Evolutionary conservation across 1,140 invertebrate genomes (phyloP), one percentile per base, ranked within the genome.

Genomic region (Brachionus calyciflorus): DNA sequence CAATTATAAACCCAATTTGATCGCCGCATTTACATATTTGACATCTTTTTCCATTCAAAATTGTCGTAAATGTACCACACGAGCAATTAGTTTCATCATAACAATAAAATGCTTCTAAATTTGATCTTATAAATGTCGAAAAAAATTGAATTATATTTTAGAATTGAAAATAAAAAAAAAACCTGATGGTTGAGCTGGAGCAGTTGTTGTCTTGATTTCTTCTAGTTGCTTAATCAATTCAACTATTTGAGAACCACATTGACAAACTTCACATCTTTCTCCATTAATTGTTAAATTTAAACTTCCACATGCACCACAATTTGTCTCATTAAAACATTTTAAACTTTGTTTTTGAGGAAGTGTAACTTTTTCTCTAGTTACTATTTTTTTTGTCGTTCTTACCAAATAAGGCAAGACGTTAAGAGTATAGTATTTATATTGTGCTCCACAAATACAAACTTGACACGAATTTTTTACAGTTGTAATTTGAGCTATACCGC

Each of bases 11-110:
- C 37, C 37, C 55, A 33, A 60, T 60, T 60, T 60, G 55, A 17
- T 21, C 37, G 28, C 55, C 55, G 19, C 55, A 60, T 60, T 60
- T 60, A 30, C 55, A 60, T 60, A 60, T 60, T n/a, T 19, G 33
- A 60, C 55, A 60, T 6, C n/a, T 40, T 60, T 60, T 60, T 0
- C 55, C 55, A 33, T 60, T 60, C 30, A 60, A 60, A 17, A 17
- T 60, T 6, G 55, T 60, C n/a, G 7, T 60, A 17, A 60, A n/a
- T 33, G 37, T 60, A 37, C 37, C 37, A 21, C 55, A 60, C 1
- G 30, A 60, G 37, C 55, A 60, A 37, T 33, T 30, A 37, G 33
- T 33, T 41, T 60, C 55, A 37, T 60, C 55, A 17, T 19, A 40
- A 37, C 55, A 60, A 4, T 5, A 19, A 60, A 60, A n/a, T 24